Evolutionary conservation across 1,140 invertebrate genomes (phyloP), one percentile per base, ranked within the genome.

Genomic region (Drosophila subpulchrella): DNA sequence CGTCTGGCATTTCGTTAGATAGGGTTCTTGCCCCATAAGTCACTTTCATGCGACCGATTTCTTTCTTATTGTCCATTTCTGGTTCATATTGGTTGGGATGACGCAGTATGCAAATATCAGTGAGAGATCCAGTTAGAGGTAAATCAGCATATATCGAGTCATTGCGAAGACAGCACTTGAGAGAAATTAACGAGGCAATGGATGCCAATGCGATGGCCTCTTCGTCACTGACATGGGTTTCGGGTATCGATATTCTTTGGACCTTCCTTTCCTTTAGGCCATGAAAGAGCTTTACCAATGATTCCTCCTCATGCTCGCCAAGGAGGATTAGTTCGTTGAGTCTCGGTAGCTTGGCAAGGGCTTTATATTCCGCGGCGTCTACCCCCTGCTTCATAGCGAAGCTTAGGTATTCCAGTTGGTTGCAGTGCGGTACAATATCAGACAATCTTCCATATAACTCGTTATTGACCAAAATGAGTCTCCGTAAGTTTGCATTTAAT

Each of bases 341-440:
- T 5, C 8, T 27, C 0, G 60, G 55, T 12, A 63, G n/a, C 11
- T 34, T 3, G 11, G 60, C 55, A 6, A 63, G 17, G 8, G 27
- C 27, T 24, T 7, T 55, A 24, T 60, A 63, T 17, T 42, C 13
- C 3, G 13, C 27, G 13, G 60, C 60, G 34, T 42, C 36, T 24
- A 15, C 4, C 2, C 15, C 59, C 1, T 13, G 11, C 13, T 63
- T 60, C 60, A 60, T 60, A 0, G 30, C 6, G 24, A 63, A 15
- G 5, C 27, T 63, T 4, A 63, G 38, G 7, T 42, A 15, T 24
- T 60, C 55, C 17, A 63, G 13, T 6, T 34, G 36, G 11, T 34
- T 60, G 55, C 60, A 63, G 24, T 63, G 10, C 5, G 38, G 55
- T 20, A 63, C 17, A 6, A 63, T 63, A 20, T 60, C 13, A 2